phyloP scores from a whole-genome alignment of 2,888 invertebrate genomes.

The Epinotia ramella region DNA sequence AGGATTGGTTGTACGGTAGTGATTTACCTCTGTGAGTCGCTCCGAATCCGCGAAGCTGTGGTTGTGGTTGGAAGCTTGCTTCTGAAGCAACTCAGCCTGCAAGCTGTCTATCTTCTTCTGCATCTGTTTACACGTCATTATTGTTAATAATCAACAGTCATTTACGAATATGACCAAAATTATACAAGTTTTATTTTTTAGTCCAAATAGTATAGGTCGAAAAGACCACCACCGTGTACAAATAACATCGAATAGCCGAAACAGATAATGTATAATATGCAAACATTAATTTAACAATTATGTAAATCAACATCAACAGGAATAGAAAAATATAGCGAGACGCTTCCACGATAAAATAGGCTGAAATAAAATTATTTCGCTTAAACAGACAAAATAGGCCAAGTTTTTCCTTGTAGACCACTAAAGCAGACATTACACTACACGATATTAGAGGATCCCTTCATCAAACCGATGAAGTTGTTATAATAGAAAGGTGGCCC shows the following conservation, averaged over 20 bases:
- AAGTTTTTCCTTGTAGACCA: constrained; percentile 15
- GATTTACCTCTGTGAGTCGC: constrained; percentile 68
- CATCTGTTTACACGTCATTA: constrained; percentile 64
- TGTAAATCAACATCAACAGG: not conserved
- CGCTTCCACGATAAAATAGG: not conserved
- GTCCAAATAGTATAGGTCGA: constrained; percentile 6
- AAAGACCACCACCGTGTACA: constrained; percentile 29
- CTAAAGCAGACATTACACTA: constrained; percentile 2
- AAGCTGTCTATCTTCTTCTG: constrained; percentile 81
- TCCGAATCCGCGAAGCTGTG: constrained; percentile 75
- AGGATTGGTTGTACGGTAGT: not conserved
- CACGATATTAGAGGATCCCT: not conserved
- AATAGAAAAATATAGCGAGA: not conserved
- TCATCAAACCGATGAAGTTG: no score
- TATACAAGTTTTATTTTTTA: not conserved
- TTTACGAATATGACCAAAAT: not conserved
- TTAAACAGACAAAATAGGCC: not conserved
- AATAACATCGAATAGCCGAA: constrained; percentile 19
- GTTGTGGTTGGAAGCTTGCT: constrained; percentile 64
- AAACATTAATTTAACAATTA: not conserved
- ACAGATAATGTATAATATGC: not conserved
- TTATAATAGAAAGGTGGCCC: no score
- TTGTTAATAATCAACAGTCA: not conserved
- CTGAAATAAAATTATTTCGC: not conserved
- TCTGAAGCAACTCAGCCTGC: constrained; percentile 75